These are phyloP conservation scores for Allophyes oxyacanthae DNA, from an alignment of 2,888 invertebrate genomes.

Conservation along the genomic window DNA sequence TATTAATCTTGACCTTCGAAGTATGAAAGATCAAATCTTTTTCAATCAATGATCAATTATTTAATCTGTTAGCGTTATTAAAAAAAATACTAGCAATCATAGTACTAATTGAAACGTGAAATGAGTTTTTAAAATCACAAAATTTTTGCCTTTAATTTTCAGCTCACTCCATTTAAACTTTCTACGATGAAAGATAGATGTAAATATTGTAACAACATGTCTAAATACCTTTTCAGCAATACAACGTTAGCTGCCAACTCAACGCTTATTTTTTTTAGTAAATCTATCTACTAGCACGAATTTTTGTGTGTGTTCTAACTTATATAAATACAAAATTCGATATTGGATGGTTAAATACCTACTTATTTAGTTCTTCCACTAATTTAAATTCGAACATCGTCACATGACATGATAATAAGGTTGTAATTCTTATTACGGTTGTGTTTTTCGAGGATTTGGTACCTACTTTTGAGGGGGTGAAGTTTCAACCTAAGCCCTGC, in stretches of 20 bases:
- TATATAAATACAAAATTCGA: slow-evolving; percentile 10
- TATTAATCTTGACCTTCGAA: no score
- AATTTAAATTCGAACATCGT: not conserved
- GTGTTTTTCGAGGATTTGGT: no score
- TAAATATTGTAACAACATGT: slow-evolving; percentile 21
- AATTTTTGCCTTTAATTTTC: slow-evolving; percentile 1
- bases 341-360: slow-evolving; percentile 8
- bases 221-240: slow-evolving; percentile 14
- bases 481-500: no score
- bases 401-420: not conserved
- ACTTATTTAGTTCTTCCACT: not conserved
- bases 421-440: slow-evolving; percentile 1
- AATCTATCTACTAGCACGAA: slow-evolving; percentile 32
- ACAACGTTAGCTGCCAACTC: slow-evolving; percentile 34
- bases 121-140: not conserved
- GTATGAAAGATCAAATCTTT: no score
- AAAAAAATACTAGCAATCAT: no score
- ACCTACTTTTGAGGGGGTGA: no score
- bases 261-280: slow-evolving; percentile 34
- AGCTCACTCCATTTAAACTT: slow-evolving; percentile 1
- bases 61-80: no score
- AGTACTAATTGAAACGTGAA: not conserved
- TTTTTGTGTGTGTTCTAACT: slow-evolving; percentile 21
- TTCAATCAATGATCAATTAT: no score
- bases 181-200: slow-evolving; percentile 3